Evolutionary conservation across 2,113 vertebrate genomes (phyloP), one percentile per base, ranked within the genome.

Genomic region (Gallinago paraguaiae): DNA sequence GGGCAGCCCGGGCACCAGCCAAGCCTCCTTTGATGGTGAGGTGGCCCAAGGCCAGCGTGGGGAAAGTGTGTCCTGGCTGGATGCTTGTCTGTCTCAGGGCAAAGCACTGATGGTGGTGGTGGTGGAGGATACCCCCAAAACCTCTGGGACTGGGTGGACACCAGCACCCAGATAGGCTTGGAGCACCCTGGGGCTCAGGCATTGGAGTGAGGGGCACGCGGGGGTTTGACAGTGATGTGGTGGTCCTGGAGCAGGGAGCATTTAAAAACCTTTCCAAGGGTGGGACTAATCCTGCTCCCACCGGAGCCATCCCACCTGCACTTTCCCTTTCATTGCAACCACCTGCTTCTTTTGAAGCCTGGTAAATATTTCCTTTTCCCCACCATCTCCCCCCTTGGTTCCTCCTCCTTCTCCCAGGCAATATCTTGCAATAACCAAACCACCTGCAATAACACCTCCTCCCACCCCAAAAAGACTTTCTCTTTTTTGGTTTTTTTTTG

Each of bases 321-420:
- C 71, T 77, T 68, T 69, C 54, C 53, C n/a, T 84, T 82, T 90
- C 67, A 12, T 10, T 56, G 35, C 64, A 39, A 27, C 91, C 75
- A 65, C 69, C 75, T 93, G 87, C 63, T 86, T 25, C 86, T 88
- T 86, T n/a, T 46, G 88, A 85, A 86, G 59, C 71, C 59, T 41
- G 57, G 50, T 27, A 90, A 90, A 88, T 50, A 88, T 88, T 93
- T 92, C 75, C 75, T 90, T 94, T 50, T 15, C 56, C 60, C 28
- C 5, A 18, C 69, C 56, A 57, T 10, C 79, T 96, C 65, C 91
- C 61, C 70, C 63, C 15, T 82, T 76, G 1, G 2, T 57, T 82
- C 78, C 48, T 82, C 56, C 70, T 72, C 46, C 43, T 43, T 43
- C 41, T 46, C 46, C 46, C 3, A 14, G 77, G 5, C 76, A 33